These are phyloP conservation scores for Gorsachius magnificus DNA, from an alignment of 2,797 vertebrate species.

Conservation along the genomic window DNA sequence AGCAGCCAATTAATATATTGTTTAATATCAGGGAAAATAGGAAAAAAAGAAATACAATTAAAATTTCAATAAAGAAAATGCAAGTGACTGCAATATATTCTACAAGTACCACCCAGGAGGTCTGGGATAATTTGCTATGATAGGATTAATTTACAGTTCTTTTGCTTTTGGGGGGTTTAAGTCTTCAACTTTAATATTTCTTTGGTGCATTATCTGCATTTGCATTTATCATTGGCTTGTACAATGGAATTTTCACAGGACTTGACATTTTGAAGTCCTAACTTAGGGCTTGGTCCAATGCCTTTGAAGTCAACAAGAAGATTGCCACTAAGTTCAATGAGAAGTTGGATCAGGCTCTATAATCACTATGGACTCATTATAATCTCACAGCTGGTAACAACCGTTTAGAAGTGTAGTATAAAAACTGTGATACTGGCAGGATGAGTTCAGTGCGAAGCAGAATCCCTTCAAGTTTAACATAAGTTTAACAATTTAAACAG, in stretches of 20 bases:
- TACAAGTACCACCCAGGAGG: not conserved
- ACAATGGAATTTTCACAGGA: conserved; percentile 38
- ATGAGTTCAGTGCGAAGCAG: not conserved
- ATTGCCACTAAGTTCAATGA: conserved; percentile 20
- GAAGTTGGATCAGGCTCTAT: conserved; percentile 9
- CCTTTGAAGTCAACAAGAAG: conserved; percentile 54
- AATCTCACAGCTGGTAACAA: conserved; percentile 24
- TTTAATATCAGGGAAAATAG: conserved; percentile 7
- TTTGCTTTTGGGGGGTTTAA: conserved; percentile 6
- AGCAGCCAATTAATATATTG: conserved; percentile 49
- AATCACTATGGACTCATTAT: conserved; percentile 25
- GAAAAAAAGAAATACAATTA: not conserved
- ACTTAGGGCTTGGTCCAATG: conserved; percentile 22
- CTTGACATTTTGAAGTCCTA: conserved; percentile 46
- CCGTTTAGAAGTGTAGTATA: not conserved
- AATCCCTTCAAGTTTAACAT: not conserved
- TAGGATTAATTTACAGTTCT: conserved; percentile 29
- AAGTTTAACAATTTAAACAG: conserved; percentile 19
- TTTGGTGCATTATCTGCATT: conserved; percentile 44
- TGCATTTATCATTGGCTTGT: conserved; percentile 39
- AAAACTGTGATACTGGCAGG: not conserved
- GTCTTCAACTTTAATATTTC: conserved; percentile 42
- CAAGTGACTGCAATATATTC: not conserved
- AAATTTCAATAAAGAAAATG: conserved; percentile 24
- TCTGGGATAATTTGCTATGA: conserved; percentile 12